A percentile compares a stretch with the other conserved stretches of the same genome.
phyloP scores from a whole-genome alignment of 2,888 invertebrate genomes.

The Protophormia terraenovae region DNA sequence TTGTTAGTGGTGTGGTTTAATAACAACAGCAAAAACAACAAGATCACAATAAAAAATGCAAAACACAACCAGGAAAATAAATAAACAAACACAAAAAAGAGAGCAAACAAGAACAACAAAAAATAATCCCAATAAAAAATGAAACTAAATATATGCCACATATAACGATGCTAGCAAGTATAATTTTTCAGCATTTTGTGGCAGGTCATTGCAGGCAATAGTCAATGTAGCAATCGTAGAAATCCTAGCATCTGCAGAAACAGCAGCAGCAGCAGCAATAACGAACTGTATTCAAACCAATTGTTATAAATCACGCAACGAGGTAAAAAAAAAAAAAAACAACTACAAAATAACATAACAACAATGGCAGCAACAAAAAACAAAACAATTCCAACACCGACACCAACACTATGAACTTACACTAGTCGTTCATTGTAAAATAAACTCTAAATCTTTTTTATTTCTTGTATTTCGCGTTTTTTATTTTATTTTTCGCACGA shows the following conservation, averaged over 20 bases:
- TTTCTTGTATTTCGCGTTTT: background rate
- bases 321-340: slow-evolving; percentile 49
- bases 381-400: slow-evolving; percentile 23
- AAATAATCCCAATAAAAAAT: slow-evolving; percentile 19
- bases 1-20: slow-evolving; percentile 44
- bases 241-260: slow-evolving; percentile 36
- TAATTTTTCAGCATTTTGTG: slow-evolving; percentile 52
- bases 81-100: background rate
- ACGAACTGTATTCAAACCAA: slow-evolving; percentile 59
- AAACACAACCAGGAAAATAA: background rate
- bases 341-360: background rate
- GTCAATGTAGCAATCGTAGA: slow-evolving; percentile 10
- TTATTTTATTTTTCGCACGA: background rate
- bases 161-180: slow-evolving; percentile 39
- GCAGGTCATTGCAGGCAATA: slow-evolving; percentile 63
- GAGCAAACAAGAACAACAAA: background rate
- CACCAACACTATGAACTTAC: slow-evolving; percentile 17
- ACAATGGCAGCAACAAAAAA: background rate
- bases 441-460: slow-evolving; percentile 34
- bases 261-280: slow-evolving; percentile 24
- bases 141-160: slow-evolving; percentile 32
- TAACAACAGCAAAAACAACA: slow-evolving; percentile 7
- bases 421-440: slow-evolving; percentile 7
- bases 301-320: slow-evolving; percentile 69
- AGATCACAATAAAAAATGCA: background rate